phyloP scores from a whole-genome alignment of 2,888 invertebrate genomes.

The Rotaria magnacalcarata region DNA sequence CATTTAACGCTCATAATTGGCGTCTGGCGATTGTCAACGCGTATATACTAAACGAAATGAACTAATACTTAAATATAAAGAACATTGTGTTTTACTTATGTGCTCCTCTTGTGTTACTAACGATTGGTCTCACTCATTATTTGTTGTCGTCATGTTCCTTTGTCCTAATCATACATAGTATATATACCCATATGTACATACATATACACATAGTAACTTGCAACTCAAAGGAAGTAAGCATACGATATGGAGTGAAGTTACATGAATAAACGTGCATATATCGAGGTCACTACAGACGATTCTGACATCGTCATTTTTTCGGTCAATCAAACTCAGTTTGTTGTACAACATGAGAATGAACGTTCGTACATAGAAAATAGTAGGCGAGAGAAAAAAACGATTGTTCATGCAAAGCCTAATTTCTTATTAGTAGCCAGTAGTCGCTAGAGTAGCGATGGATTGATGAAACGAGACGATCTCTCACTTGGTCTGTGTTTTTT shows the following conservation, averaged over 20 bases:
- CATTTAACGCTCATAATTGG: conserved; percentile 1
- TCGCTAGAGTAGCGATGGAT: background rate
- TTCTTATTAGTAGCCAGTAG: background rate
- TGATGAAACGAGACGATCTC: background rate
- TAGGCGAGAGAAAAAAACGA: background rate
- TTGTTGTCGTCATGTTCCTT: background rate
- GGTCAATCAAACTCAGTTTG: background rate
- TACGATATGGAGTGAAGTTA: background rate
- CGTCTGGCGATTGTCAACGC: background rate
- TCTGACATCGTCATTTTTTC: background rate
- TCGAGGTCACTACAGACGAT: background rate
- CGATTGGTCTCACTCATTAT: background rate
- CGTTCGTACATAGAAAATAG: background rate
- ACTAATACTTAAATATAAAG: background rate
- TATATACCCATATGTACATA: background rate
- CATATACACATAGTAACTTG: background rate
- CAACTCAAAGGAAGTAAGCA: background rate
- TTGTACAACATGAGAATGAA: background rate
- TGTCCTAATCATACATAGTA: background rate
- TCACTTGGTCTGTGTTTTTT: background rate
- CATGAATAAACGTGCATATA: background rate
- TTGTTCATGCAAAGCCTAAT: background rate
- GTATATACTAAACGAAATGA: background rate
- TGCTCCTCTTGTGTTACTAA: background rate
- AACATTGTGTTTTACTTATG: background rate